Conservation (phyloP, 23 tunicate genomes). For the Ascidia mentula region DNA sequence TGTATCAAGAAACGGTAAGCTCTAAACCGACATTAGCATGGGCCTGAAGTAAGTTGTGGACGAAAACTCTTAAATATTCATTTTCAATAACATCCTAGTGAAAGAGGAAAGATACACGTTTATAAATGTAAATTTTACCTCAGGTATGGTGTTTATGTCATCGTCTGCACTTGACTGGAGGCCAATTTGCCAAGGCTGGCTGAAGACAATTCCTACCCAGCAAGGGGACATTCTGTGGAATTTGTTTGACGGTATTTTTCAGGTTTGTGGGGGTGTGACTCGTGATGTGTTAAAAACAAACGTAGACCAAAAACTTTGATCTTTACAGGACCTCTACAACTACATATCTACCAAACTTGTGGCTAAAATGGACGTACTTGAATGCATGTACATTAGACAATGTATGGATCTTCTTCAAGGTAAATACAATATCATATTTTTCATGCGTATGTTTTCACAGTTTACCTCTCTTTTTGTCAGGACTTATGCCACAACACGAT, state of each 20-base stretch:
- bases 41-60: background rate
- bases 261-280: slow-evolving; percentile 32
- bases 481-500: slow-evolving; percentile 63
- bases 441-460: background rate
- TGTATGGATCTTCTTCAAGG: slow-evolving; percentile 77
- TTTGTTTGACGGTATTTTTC: slow-evolving; percentile 64
- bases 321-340: slow-evolving; percentile 50
- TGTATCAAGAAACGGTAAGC: slow-evolving; percentile 79
- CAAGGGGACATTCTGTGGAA: slow-evolving; percentile 60
- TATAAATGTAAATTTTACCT: background rate
- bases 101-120: no score
- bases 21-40: background rate
- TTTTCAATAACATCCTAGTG: no score
- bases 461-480: background rate
- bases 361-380: slow-evolving; percentile 78
- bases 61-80: no score
- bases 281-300: no score
- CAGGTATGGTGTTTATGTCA: slow-evolving; percentile 91
- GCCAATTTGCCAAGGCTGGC: slow-evolving; percentile 79
- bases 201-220: slow-evolving; percentile 52
- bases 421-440: background rate
- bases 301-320: no score
- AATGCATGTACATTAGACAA: slow-evolving; percentile 91
- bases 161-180: slow-evolving; percentile 84
- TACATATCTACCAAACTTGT: slow-evolving; percentile 69